A percentile compares a stretch with the other conserved stretches of the same genome.
phyloP scores from a whole-genome alignment of 1,140 invertebrate species.

The Bombus haemorrhoidalis region DNA sequence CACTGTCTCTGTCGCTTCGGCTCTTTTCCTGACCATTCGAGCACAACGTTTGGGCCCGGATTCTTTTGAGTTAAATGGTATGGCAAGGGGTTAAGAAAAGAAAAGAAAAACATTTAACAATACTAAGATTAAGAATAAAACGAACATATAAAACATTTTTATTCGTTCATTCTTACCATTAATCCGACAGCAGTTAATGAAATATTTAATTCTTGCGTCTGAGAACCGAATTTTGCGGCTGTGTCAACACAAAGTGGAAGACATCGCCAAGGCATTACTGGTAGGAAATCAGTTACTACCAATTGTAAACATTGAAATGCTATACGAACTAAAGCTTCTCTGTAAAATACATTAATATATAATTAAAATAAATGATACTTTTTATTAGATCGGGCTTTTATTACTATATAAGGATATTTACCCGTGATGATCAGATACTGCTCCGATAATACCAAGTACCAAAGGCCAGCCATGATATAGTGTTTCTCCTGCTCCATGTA shows the following conservation, averaged over 20 bases:
- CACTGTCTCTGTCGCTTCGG: too few species aligned
- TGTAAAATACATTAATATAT: conserved; percentile 77
- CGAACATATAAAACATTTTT: not conserved
- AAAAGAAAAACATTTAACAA: not conserved
- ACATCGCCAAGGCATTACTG: conserved; percentile 93
- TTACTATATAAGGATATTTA: conserved; percentile 76
- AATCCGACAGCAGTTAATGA: conserved; percentile 98
- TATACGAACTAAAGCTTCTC: conserved; percentile 94
- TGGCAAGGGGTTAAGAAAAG: not conserved
- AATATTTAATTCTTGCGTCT: conserved; percentile 98
- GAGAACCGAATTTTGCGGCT: conserved; percentile 97
- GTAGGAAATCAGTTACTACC: conserved; percentile 97
- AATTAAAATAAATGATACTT: not conserved
- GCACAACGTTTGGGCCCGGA: too few species aligned
- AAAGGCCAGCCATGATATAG: conserved; percentile 97
- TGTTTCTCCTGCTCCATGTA: conserved; percentile 96
- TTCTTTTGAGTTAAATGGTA: too few species aligned
- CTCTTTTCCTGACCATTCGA: too few species aligned
- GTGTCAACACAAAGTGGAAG: conserved; percentile 96
- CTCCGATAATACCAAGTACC: conserved; percentile 96
- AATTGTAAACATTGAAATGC: conserved; percentile 98
- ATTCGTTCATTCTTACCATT: conserved; percentile 87
- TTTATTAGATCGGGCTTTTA: not conserved
- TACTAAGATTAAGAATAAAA: not conserved
- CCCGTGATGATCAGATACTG: conserved; percentile 96